These are phyloP conservation scores for Lagopus leucura DNA, from an alignment of 2,113 vertebrate genomes.

Conservation along the genomic window DNA sequence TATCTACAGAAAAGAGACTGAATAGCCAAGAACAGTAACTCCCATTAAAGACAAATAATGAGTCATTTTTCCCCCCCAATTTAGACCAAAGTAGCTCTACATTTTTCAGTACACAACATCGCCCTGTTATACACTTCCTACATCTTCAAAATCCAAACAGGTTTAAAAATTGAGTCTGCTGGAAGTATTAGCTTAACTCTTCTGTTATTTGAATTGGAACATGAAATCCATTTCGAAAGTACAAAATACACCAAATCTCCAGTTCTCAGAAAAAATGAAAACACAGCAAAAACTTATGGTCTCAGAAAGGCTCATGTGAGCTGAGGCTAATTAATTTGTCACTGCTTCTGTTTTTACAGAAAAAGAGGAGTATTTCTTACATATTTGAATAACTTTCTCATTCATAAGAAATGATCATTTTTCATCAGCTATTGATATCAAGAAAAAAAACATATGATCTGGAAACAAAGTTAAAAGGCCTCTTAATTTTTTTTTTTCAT, in stretches of 20 bases:
- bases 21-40: neutral
- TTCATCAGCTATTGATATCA: neutral
- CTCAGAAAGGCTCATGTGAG: neutral
- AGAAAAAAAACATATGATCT: neutral
- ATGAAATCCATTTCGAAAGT: neutral
- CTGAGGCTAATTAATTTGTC: neutral
- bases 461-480: neutral
- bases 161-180: neutral
- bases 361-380: neutral
- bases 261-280: neutral
- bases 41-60: neutral
- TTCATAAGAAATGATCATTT: neutral
- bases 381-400: neutral
- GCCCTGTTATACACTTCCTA: neutral
- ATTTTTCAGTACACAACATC: neutral
- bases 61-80: neutral
- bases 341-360: neutral
- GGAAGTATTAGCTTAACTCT: neutral
- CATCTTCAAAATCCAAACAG: neutral
- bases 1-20: neutral
- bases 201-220: neutral
- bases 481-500: neutral
- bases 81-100: neutral
- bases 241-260: neutral
- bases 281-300: neutral